These are phyloP conservation scores for Perizoma affinitatum DNA, from an alignment of 2,888 invertebrate genomes.

Conservation along the genomic window DNA sequence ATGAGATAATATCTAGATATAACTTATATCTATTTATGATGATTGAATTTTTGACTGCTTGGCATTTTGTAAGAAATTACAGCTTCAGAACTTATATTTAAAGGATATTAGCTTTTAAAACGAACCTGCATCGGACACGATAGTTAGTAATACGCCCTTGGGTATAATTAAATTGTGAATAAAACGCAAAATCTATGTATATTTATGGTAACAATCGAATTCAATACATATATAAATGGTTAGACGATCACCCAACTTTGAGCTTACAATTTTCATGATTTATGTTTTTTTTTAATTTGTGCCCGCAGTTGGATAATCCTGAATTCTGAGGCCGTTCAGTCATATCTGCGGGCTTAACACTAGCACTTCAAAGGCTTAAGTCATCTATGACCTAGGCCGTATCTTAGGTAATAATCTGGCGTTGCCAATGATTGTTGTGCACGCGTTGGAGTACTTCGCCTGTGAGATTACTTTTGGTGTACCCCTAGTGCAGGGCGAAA, in stretches of 20 bases:
- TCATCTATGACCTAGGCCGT: not conserved
- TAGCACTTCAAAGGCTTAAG: not conserved
- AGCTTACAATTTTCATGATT: not conserved
- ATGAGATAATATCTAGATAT: no score
- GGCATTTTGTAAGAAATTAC: conserved; percentile 1
- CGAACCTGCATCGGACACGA: conserved; percentile 73
- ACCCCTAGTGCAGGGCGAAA: no score
- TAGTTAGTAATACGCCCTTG: conserved; percentile 46
- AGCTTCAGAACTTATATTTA: conserved; percentile 14
- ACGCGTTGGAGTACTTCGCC: no score
- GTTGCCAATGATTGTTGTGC: not conserved
- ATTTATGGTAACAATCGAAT: conserved; percentile 13
- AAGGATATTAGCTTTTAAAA: conserved; percentile 23
- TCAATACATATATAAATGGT: conserved; percentile 25
- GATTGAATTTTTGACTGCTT: not conserved
- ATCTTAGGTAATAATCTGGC: not conserved
- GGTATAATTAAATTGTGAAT: conserved; percentile 20
- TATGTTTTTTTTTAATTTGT: not conserved
- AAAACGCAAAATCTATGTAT: conserved; percentile 21
- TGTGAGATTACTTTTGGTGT: no score
- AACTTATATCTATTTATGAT: not conserved
- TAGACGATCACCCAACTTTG: not conserved
- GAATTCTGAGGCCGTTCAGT: conserved; percentile 17
- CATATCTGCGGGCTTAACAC: conserved; percentile 18
- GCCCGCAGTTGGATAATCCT: conserved; percentile 5